Evolutionary conservation across 2,113 vertebrate genomes (phyloP).

Genomic region (Mustela lutreola): DNA sequence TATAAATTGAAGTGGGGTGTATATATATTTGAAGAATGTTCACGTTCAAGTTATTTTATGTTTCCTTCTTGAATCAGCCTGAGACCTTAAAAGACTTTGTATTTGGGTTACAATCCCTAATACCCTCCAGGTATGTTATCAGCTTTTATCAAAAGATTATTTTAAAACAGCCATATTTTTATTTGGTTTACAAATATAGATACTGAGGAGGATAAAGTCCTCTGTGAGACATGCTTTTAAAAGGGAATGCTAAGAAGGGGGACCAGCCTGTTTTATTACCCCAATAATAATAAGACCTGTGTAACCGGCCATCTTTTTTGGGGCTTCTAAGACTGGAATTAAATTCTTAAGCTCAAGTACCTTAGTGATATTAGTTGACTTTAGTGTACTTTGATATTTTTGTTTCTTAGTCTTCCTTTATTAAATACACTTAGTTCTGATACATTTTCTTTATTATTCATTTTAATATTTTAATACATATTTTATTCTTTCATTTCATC

Average conservation of each 20-base stretch:
- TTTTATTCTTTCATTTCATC: slow-evolving; percentile 3
- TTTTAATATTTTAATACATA: background rate
- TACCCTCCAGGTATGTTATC: background rate
- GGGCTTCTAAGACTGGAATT: background rate
- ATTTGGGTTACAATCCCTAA: background rate
- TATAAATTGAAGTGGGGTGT: background rate
- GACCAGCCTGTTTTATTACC: background rate
- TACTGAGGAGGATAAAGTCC: background rate
- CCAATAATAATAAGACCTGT: background rate
- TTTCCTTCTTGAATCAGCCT: background rate
- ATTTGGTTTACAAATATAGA: background rate
- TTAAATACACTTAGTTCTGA: background rate
- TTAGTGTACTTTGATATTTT: background rate
- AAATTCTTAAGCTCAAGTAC: background rate
- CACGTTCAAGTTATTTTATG: background rate
- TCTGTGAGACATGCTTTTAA: background rate
- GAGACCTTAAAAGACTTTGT: background rate
- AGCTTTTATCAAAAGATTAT: background rate
- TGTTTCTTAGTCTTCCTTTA: background rate
- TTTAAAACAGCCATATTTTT: background rate
- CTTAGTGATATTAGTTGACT: background rate
- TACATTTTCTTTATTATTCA: background rate
- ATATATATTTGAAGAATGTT: background rate
- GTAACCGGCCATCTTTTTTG: background rate
- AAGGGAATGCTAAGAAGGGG: background rate